Percentiles rank a stretch among this genome's conserved stretches.
Evolutionary conservation across 2,113 vertebrate species (phyloP).

Genomic region (Rhadina sibilatrix): DNA sequence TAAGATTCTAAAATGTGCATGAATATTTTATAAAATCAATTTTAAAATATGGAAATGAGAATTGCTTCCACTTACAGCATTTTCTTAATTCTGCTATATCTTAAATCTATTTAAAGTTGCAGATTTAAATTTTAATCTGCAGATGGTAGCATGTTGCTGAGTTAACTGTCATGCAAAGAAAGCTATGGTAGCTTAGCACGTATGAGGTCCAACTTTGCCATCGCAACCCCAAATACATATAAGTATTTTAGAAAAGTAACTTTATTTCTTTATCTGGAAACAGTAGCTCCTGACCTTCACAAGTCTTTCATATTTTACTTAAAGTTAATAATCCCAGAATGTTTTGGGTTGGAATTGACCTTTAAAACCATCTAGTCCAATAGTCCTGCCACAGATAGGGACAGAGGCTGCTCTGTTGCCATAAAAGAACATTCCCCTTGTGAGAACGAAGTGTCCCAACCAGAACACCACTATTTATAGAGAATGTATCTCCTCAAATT

Average conservation of each 20-base stretch:
- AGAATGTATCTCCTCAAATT: neutral
- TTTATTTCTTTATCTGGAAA: neutral
- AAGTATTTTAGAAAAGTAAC: neutral
- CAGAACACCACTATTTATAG: neutral
- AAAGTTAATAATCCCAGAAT: neutral
- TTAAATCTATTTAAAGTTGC: neutral
- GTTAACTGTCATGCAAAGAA: neutral
- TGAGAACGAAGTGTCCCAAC: neutral
- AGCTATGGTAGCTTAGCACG: neutral
- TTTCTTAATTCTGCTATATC: neutral
- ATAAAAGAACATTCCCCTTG: neutral
- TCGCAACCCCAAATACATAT: neutral
- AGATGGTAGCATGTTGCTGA: neutral
- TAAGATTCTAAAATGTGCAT: neutral
- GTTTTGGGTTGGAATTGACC: neutral
- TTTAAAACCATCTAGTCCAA: neutral
- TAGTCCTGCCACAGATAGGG: neutral
- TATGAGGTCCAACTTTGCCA: neutral
- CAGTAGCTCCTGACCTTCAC: neutral
- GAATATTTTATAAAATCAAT: neutral
- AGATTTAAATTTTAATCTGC: neutral
- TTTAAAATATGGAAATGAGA: neutral
- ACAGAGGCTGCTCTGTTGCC: accelerated
- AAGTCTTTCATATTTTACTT: neutral
- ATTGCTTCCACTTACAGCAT: neutral